These are phyloP conservation scores for Phaethon lepturus DNA, from an alignment of 2,113 vertebrate species.

Conservation along the genomic window DNA sequence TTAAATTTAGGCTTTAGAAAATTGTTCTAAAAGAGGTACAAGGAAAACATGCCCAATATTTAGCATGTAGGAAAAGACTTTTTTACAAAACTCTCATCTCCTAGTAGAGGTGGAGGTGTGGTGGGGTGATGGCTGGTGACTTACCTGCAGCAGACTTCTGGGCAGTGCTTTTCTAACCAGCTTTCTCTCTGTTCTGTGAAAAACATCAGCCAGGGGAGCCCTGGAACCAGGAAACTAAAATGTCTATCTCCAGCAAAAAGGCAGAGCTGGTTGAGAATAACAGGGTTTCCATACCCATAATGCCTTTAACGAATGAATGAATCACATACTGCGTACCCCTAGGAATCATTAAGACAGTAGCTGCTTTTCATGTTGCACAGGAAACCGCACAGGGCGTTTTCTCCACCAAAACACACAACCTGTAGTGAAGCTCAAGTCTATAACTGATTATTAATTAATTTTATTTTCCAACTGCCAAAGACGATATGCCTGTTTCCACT, in stretches of 20 bases:
- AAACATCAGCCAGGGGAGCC: background rate
- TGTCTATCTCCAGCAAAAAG: background rate
- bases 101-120: background rate
- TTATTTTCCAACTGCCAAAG: background rate
- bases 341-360: background rate
- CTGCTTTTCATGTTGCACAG: background rate
- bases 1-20: background rate
- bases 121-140: background rate
- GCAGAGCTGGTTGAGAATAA: background rate
- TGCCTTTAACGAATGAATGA: background rate
- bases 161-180: background rate
- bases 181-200: background rate
- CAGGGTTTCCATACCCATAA: background rate
- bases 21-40: background rate
- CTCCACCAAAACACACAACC: background rate
- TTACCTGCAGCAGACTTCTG: background rate
- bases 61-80: background rate
- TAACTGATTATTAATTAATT: background rate
- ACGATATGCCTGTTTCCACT: background rate
- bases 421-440: background rate
- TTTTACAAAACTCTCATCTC: background rate
- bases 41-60: background rate
- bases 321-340: too few species aligned
- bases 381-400: background rate
- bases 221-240: background rate